Evolutionary conservation across 2,797 vertebrate species (phyloP), one percentile per base, ranked within the genome.

Genomic region (Enteromius treurensis): DNA sequence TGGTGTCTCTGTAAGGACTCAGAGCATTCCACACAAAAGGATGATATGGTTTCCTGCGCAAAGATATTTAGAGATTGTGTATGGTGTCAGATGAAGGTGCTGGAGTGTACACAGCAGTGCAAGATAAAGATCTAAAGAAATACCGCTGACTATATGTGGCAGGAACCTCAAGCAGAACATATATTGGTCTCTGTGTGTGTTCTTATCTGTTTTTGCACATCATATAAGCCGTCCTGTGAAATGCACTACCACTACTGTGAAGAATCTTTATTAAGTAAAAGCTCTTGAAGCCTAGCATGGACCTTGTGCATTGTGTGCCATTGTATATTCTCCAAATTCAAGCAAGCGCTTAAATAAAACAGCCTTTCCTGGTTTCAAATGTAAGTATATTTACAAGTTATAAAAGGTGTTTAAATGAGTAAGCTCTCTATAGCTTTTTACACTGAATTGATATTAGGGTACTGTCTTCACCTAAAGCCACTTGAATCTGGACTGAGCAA

Each of bases 21-120:
- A 88, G 58, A 78, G 83, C 88, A 84, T 86, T 90, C 86, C 87
- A 89, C 65, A 89, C 86, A 86, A 89, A 87, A 17, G 84, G 88
- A 86, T 85, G 85, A 90, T 89, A 69, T 13, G 58, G 68, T 58
- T 88, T 90, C 80, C 86, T 88, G 80, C 74, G 85, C 80, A 86
- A 80, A 84, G 17, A 79, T 81, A 84, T 84, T 83, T 84, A 83
- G 70, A 86, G 21, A 62, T 32, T 80, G 76, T 82, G 65, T 74
- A 47, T 55, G 40, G 70, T 80, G 73, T 79, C 45, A 84, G 69
- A 86, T 74, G 62, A 77, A 84, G 51, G 37, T 76, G 75, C 47
- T 60, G 73, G 21, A 77, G 62, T 67, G 68, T 64, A 53, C 69
- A 73, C 45, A 82, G 40, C 62, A 77, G 47, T 62, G 37, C 11